These are phyloP conservation scores for Nomada flava DNA, from an alignment of 2,888 invertebrate genomes.

Conservation along the genomic window DNA sequence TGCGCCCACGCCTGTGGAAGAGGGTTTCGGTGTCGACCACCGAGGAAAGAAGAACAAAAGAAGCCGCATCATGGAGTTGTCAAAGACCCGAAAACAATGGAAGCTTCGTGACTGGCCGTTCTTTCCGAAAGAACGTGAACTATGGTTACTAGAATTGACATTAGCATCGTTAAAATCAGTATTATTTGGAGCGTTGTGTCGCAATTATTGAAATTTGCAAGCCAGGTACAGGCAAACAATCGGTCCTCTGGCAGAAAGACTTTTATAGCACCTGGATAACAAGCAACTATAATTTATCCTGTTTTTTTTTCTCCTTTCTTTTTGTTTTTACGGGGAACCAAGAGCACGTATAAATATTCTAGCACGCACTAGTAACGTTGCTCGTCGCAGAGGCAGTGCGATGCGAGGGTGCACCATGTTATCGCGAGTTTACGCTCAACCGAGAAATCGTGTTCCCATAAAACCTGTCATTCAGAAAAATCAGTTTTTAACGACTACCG, in stretches of 20 bases:
- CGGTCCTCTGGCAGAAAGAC: neutral
- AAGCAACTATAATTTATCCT: constrained; percentile 61
- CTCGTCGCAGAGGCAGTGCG: constrained; percentile 31
- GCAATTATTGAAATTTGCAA: constrained; percentile 7
- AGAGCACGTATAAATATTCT: constrained; percentile 40
- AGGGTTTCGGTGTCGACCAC: constrained; percentile 60
- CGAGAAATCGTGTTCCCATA: constrained; percentile 50
- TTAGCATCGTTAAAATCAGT: neutral
- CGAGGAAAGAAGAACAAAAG: constrained; percentile 24
- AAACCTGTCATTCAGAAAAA: constrained; percentile 58
- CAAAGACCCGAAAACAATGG: constrained; percentile 54
- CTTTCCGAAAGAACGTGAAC: neutral
- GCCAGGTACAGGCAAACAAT: constrained; percentile 21
- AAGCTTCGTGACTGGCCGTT: neutral
- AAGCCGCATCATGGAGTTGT: constrained; percentile 15
- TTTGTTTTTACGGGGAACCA: constrained; percentile 12
- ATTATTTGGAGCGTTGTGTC: neutral
- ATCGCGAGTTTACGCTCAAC: constrained; percentile 44
- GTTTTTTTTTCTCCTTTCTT: constrained; percentile 13
- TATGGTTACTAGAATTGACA: neutral
- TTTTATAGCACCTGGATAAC: constrained; percentile 54
- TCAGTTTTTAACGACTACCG: constrained; percentile 59
- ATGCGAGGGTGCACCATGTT: constrained; percentile 6
- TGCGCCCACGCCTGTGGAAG: constrained; percentile 22
- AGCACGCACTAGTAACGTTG: constrained; percentile 42